These are phyloP conservation scores for Dryas iulia DNA, from an alignment of 1,140 invertebrate species.

Conservation along the genomic window DNA sequence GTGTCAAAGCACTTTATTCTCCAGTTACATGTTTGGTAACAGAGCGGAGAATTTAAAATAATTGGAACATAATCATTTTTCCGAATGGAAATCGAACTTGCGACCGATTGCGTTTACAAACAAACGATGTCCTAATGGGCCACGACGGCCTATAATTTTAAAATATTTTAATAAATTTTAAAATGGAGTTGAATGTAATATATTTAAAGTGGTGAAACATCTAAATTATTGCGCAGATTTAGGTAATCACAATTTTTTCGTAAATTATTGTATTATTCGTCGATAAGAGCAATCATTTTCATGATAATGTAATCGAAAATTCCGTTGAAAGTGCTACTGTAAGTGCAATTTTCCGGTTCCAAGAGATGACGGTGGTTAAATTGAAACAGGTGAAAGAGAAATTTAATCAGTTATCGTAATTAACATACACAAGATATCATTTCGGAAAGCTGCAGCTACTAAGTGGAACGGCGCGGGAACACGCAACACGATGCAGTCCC, in stretches of 20 bases:
- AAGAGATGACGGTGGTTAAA: slow-evolving; percentile 23
- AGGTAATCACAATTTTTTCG: no score
- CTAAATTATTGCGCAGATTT: neutral
- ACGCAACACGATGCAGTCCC: slow-evolving; percentile 37
- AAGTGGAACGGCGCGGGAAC: slow-evolving; percentile 40
- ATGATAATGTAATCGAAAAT: slow-evolving; percentile 2
- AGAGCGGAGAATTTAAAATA: no score
- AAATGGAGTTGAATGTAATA: no score
- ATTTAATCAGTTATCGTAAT: slow-evolving; percentile 43
- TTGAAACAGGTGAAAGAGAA: slow-evolving; percentile 42
- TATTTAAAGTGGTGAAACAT: neutral
- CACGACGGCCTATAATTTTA: no score
- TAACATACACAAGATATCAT: slow-evolving; percentile 46
- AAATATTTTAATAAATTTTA: no score
- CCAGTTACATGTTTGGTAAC: no score
- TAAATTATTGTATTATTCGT: neutral
- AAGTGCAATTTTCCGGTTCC: slow-evolving; percentile 16
- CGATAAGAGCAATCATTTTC: neutral
- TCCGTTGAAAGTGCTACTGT: slow-evolving; percentile 7
- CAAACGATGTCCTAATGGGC: no score
- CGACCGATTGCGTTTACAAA: no score
- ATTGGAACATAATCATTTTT: no score
- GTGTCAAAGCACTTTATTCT: no score
- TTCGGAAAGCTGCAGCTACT: slow-evolving; percentile 48
- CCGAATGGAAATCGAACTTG: no score